Conservation (phyloP, 2,797 vertebrate species). For the Scarus forsteni region DNA sequence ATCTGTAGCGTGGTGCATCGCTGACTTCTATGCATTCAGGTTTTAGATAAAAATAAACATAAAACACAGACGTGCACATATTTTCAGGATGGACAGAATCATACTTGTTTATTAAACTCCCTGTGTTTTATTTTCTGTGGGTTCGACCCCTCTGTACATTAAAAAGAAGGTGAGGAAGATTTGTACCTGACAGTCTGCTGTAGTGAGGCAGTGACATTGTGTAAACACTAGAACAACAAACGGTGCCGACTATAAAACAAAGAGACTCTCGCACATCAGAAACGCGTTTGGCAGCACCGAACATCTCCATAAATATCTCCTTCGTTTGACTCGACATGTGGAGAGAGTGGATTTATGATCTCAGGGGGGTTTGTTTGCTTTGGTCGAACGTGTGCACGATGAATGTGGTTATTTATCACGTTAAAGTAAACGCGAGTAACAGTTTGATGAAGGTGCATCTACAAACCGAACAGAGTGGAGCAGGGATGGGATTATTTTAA, state of each 20-base stretch:
- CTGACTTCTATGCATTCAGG: too few species aligned
- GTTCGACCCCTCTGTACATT: constrained; percentile 15
- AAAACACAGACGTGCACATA: not conserved
- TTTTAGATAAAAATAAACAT: too few species aligned
- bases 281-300: constrained; percentile 11
- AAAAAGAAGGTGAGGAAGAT: constrained; percentile 24
- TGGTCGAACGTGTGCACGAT: constrained; percentile 22
- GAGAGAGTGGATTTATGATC: not conserved
- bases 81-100: constrained; percentile 3
- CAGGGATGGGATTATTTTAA: too few species aligned
- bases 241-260: constrained; percentile 8
- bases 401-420: not conserved
- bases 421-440: constrained; percentile 9
- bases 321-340: not conserved
- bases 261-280: not conserved
- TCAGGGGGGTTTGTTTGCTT: constrained; percentile 10
- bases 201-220: constrained; percentile 43
- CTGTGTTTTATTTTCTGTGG: constrained; percentile 20
- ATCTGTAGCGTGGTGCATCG: too few species aligned
- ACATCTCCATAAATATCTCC: not conserved
- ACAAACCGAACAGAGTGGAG: not conserved
- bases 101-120: constrained; percentile 47
- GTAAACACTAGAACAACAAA: constrained; percentile 29
- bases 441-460: constrained; percentile 11
- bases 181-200: constrained; percentile 33